A percentile compares a stretch with the other conserved stretches of the same genome.
Conservation (phyloP, 2,797 vertebrate genomes). For the Rhynchonycteris naso region DNA sequence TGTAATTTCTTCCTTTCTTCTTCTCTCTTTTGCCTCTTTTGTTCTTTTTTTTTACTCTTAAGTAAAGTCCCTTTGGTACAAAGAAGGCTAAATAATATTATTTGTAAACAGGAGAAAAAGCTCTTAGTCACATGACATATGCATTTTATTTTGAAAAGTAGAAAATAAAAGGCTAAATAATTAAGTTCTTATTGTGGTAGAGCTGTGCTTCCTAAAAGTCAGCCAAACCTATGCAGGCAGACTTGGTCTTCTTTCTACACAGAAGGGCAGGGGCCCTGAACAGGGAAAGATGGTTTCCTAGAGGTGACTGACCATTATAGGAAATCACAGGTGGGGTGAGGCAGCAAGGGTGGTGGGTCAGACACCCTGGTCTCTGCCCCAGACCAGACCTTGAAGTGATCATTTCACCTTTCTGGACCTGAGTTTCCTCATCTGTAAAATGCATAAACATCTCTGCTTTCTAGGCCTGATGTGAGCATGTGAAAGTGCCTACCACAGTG, state of each 20-base stretch:
- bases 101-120: slow-evolving; percentile 67
- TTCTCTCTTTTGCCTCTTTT: slow-evolving; percentile 8
- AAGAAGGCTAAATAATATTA: slow-evolving; percentile 65
- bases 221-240: background rate
- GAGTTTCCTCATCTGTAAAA: background rate
- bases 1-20: slow-evolving; percentile 65
- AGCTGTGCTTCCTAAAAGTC: slow-evolving; percentile 49
- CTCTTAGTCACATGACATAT: background rate
- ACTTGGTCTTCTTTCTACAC: background rate
- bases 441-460: background rate
- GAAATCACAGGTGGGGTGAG: slow-evolving; percentile 22
- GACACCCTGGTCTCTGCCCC: background rate
- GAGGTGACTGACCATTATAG: slow-evolving; percentile 31
- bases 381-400: background rate
- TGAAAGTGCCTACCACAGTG: background rate
- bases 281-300: background rate
- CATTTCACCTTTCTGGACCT: background rate
- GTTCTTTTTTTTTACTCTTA: slow-evolving; percentile 39
- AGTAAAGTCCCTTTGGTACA: slow-evolving; percentile 63
- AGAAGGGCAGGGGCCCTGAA: background rate
- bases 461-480: background rate
- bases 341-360: background rate
- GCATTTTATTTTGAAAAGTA: slow-evolving; percentile 51
- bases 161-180: slow-evolving; percentile 56
- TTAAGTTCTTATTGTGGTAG: slow-evolving; percentile 59